Evolutionary conservation across 2,797 vertebrate genomes (phyloP).

Genomic region (Chaunax sp.): DNA sequence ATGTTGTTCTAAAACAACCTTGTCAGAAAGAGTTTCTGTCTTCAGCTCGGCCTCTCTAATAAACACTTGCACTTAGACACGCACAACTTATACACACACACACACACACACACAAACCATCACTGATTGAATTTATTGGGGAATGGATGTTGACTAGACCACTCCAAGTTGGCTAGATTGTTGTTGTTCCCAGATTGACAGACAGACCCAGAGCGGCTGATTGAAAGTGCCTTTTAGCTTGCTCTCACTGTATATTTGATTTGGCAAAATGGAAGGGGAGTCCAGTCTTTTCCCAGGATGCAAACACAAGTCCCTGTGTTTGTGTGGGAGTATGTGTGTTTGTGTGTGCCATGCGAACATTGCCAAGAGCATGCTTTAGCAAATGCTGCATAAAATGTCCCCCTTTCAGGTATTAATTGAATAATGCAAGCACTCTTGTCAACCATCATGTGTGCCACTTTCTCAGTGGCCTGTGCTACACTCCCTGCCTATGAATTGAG

Average conservation of each 20-base stretch:
- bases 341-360: slow-evolving; percentile 50
- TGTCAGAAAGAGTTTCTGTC: slow-evolving; percentile 54
- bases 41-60: slow-evolving; percentile 30
- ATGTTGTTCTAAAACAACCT: slow-evolving; percentile 54
- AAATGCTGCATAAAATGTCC: slow-evolving; percentile 80
- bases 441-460: slow-evolving; percentile 79
- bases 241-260: slow-evolving; percentile 85
- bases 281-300: slow-evolving; percentile 82
- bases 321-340: slow-evolving; percentile 63
- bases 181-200: slow-evolving; percentile 84
- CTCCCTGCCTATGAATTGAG: slow-evolving; percentile 69
- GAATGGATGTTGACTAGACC: slow-evolving; percentile 84
- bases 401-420: slow-evolving; percentile 84
- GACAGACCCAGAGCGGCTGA: slow-evolving; percentile 81
- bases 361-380: slow-evolving; percentile 69
- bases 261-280: slow-evolving; percentile 84
- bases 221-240: slow-evolving; percentile 86
- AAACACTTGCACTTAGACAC: slow-evolving; percentile 45
- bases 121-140: slow-evolving; percentile 84
- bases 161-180: slow-evolving; percentile 82
- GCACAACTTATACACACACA: slow-evolving; percentile 33
- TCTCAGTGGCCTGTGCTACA: slow-evolving; percentile 62
- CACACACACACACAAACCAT: slow-evolving; percentile 63
- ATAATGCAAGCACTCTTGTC: slow-evolving; percentile 81
- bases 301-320: slow-evolving; percentile 74